Evolutionary conservation across 2,888 invertebrate species (phyloP), one percentile per base, ranked within the genome.

Genomic region (Nomada flava): DNA sequence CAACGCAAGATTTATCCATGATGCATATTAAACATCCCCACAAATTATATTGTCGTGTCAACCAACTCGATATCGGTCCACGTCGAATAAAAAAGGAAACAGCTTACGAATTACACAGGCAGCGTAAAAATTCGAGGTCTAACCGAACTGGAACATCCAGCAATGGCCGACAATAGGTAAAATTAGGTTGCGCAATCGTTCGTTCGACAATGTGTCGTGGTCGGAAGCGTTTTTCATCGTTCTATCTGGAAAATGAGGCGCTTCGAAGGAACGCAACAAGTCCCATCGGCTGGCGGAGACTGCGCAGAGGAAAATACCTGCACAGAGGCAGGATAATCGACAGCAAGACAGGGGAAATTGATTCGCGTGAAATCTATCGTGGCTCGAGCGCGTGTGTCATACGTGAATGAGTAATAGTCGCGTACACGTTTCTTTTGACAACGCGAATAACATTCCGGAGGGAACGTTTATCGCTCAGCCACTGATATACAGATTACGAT

Each of bases 381-480:
- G 7, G 23, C 11, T 1, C 29, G 20, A 4, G 7, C 29, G 55
- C 13, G 23, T 87, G 86, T 82, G 86, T 86, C 88, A 88, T 74
- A 68, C 71, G 65, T 73, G 77, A 67, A 79, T 86, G 86, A 86
- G 86, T 86, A 86, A 86, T 83, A 57, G 42, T 57, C 60, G 78
- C 53, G 42, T 70, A 65, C 63, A 70, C 60, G 71, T 63, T 72
- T 71, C 70, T 47, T 79, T 78, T 68, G 71, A 78, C 75, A 64
- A 55, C 60, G 73, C 76, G 77, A 76, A 29, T 68, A 62, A 67
- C 71, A 85, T 79, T 87, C 85, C 68, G 18, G 15, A 67, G 76
- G 77, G 74, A 76, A 63, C 63, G 57, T 82, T 88, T 83, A 88
- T 85, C 86, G 11, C 15, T 88, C 70, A 42, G 3, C 55, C 59